Evolutionary conservation across 2,797 vertebrate species (phyloP).

Genomic region (Danio choprae): DNA sequence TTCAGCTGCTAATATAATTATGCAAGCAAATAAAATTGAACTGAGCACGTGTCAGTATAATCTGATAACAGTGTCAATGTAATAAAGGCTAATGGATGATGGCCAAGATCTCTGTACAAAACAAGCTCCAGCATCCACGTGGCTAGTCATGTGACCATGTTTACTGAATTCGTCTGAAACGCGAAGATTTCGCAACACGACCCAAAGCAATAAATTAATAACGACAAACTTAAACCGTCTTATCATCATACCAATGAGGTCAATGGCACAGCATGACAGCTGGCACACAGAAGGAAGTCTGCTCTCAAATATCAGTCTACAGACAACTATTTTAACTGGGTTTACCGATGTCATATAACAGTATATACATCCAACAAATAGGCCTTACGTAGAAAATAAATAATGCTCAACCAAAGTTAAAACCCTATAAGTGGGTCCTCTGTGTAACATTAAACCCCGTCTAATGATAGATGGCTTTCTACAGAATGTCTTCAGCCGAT

Average conservation of each 20-base stretch:
- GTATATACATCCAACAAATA: neutral
- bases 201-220: conserved; percentile 26
- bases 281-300: neutral
- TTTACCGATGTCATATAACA: neutral
- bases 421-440: too few species aligned
- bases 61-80: conserved; percentile 7
- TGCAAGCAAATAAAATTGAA: neutral
- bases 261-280: conserved; percentile 12
- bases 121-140: conserved; percentile 56
- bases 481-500: neutral
- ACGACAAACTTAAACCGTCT: neutral
- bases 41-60: neutral
- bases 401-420: neutral
- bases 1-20: too few species aligned
- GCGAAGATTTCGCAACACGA: conserved; percentile 61
- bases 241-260: neutral
- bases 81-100: neutral
- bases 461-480: neutral
- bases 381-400: neutral
- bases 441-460: neutral
- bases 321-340: neutral
- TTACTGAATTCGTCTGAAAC: conserved; percentile 64
- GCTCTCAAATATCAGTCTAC: neutral
- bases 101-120: conserved; percentile 3
- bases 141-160: conserved; percentile 75